Evolutionary conservation across 1,140 invertebrate species (phyloP), one percentile per base, ranked within the genome.

Genomic region (Schlechtendalia chinensis): DNA sequence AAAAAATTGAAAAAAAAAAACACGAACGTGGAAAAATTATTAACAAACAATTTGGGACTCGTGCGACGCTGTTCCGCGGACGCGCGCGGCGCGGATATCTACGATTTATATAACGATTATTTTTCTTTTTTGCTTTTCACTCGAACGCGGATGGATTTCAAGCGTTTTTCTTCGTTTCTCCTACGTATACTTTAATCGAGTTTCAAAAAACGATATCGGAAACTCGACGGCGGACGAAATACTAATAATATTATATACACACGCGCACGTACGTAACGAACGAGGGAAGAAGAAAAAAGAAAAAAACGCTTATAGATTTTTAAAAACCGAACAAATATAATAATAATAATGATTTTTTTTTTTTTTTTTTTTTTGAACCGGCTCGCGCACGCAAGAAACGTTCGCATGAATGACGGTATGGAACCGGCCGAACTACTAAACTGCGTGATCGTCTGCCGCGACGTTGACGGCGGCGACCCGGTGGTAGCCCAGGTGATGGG

Each of bases 401-500:
- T 61, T n/a, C 47, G 58, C 56, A 61, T 47, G 58, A 61, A 79
- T 79, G 74, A 79, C 74, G 74, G 74, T 79, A 53, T 53, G 39
- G 74, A 79, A 79, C 74, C 74, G 74, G 74, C 74, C 74, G 74
- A 79, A 61, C 74, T 50, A 79, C 74, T 79, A 29, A 79, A 79
- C 74, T 79, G 74, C 74, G 74, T 79, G 74, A 79, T 79, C 74
- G 74, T 79, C 54, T 61, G 74, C 74, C 74, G 74, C 58, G 71
- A 17, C 53, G 71, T 27, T 47, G 72, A 58, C 71, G 71, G 27
- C 71, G 72, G 71, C 47, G 71, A 74, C 53, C 54, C 74, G 56
- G 74, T 61, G 56, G 74, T 61, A 77, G 74, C 74, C 74, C 74
- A 79, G 74, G 74, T 79, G 74, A 59, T 39, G 74, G 74, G 32